Base-by-base conservation (phyloP, 2,888 invertebrate genomes). In the Aethes cnicana region DNA sequence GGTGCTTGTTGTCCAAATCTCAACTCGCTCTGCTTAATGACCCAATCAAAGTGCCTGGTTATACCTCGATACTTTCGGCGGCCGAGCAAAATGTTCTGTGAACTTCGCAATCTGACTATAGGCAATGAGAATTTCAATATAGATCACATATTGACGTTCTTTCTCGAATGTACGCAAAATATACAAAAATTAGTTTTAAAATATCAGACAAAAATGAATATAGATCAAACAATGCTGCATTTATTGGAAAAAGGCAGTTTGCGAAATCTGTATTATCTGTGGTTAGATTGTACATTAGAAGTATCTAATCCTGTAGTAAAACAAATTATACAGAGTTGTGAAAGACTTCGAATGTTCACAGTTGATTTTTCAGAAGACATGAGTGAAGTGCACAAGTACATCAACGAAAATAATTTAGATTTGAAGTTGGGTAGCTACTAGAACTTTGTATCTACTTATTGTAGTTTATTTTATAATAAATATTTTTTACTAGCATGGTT, bases 261-360 rank as follows among this genome's bases (percentile, higher is more conserved):
- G 25, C 80, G 64, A 39, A 78, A 81, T 60, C 57, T 90, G 1
- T 64, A 65, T 35, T 73, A 70, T 60, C 65, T 90, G 43, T 89
- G 89, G 88, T 70, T 90, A 59, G 90, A 90, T 58, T 88, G 87
- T 60, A 87, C 89, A 3, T 69, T 89, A 41, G 83, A 81, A 55
- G 81, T 90, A 9, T 84, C 89, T 0, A 82, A 79, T 47, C 63
- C 70, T 39, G 80, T 84, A 18, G 76, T 86, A 2, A 81, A 73
- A 61, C 68, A 77, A 59, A 63, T 88, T 37, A 85, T 90, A 47
- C 74, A 82, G 42, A 60, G 59, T 49, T 90, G 89, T 61, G 77
- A 80, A 2, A 67, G 69, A 12, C 69, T 90, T 35, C 77, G 77
- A 58, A 74, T 69, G 59, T 77, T 90, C 35, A 88, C 88, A 0